Conservation (phyloP, 2,888 invertebrate species). For the Nasonovia ribisnigri region DNA sequence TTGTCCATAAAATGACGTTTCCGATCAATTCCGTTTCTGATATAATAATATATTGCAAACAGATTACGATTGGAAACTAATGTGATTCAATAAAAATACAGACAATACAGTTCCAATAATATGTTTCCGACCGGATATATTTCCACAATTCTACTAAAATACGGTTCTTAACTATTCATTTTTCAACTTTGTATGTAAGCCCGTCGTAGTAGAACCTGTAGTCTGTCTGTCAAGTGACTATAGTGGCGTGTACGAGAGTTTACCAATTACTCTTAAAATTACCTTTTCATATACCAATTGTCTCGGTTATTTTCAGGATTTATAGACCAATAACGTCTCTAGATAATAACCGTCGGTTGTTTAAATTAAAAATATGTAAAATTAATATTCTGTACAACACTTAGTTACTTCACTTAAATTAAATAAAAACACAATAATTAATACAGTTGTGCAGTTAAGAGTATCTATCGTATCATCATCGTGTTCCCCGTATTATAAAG, state of each 20-base stretch:
- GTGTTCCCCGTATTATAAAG: not conserved
- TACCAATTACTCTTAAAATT: not conserved
- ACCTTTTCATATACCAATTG: not conserved
- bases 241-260: not conserved
- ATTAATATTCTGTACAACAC: not conserved
- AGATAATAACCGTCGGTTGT: not conserved
- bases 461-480: not conserved
- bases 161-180: not conserved
- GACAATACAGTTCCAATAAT: not conserved
- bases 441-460: not conserved
- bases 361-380: not conserved
- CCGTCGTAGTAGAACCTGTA: not conserved
- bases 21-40: not conserved
- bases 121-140: not conserved
- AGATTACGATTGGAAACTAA: not conserved
- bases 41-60: not conserved
- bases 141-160: not conserved
- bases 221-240: not conserved
- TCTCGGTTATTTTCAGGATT: not conserved
- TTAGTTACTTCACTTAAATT: not conserved
- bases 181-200: not conserved
- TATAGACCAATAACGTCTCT: not conserved
- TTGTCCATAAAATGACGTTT: not conserved
- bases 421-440: not conserved
- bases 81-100: not conserved